Base-by-base conservation (phyloP, 2,888 invertebrate species). In the Thymelicus acteon region DNA sequence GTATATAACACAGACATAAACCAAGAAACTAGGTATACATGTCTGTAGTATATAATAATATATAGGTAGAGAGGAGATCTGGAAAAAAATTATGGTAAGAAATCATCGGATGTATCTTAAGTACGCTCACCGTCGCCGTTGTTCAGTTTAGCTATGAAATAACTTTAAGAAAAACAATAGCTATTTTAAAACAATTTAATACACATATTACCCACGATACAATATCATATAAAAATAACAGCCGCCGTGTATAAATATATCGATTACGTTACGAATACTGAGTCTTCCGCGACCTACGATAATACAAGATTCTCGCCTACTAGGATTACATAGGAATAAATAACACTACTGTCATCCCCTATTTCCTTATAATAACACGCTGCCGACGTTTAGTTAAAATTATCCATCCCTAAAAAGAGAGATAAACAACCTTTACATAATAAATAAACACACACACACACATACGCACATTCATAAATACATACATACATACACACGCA, bases 171-270 rank as follows among this genome's bases (percentile, higher is more conserved):
- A 8, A 54, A 67, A 67, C 15, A 67, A 10, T 3, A 15, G 15
- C 52, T 57, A 63, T 40, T 64, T 64, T 78, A 82, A 78, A 78
- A 72, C 64, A 19, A 60, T 77, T 73, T 72, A 74, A 57, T 75
- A 61, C 67, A 73, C 72, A 71, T 65, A 65, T 57, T 61, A 60
- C 67, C 61, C 71, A 71, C 72, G 72, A 73, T 72, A 67, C 63
- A 72, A 67, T 72, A 72, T 66, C 44, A 72, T 76, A 76, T 74
- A 76, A 75, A 75, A 77, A 76, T 77, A 79, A 78, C 76, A 77
- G 72, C 62, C 69, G 61, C 60, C 52, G 67, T 78, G 73, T 71
- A 77, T 75, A 78, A 63, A 77, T 74, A 75, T 65, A 58, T 61
- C 52, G 67, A 62, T 68, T 70, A 68, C 63, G 49, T 67, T 72